A percentile compares a stretch with the other conserved stretches of the same genome.
Evolutionary conservation across 2,888 invertebrate species (phyloP).

Genomic region (Patella ulyssiponensis): DNA sequence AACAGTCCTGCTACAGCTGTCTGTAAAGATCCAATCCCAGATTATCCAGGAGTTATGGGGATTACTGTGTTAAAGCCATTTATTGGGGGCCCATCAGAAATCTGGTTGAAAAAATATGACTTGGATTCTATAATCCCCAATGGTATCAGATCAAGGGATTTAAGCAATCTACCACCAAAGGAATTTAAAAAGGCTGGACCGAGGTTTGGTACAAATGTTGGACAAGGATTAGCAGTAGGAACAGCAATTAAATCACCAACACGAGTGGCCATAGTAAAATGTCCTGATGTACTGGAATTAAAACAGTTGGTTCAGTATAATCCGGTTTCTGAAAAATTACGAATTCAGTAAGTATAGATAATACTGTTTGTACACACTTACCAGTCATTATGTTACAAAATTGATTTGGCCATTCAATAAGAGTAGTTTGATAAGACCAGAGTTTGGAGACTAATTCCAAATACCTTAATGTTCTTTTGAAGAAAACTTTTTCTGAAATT

Average conservation of each 20-base stretch:
- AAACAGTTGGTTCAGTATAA: slow-evolving; percentile 69
- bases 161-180: slow-evolving; percentile 65
- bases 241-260: slow-evolving; percentile 47
- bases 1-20: slow-evolving; percentile 68
- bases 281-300: slow-evolving; percentile 65
- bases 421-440: no score
- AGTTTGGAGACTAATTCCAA: no score
- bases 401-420: no score
- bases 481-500: no score
- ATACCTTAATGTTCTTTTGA: no score
- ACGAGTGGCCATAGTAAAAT: slow-evolving; percentile 62
- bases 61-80: slow-evolving; percentile 68
- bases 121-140: slow-evolving; percentile 68
- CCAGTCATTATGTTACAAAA: neutral
- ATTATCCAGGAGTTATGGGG: slow-evolving; percentile 67
- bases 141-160: slow-evolving; percentile 66
- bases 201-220: slow-evolving; percentile 66
- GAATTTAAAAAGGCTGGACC: slow-evolving; percentile 68
- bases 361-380: neutral
- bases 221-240: slow-evolving; percentile 66
- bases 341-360: slow-evolving; percentile 52
- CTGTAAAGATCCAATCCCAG: slow-evolving; percentile 67
- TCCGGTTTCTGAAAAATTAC: slow-evolving; percentile 57
- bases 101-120: slow-evolving; percentile 68
- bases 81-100: slow-evolving; percentile 59